Conservation (phyloP, 1,140 invertebrate genomes). For the Saccostrea echinata region DNA sequence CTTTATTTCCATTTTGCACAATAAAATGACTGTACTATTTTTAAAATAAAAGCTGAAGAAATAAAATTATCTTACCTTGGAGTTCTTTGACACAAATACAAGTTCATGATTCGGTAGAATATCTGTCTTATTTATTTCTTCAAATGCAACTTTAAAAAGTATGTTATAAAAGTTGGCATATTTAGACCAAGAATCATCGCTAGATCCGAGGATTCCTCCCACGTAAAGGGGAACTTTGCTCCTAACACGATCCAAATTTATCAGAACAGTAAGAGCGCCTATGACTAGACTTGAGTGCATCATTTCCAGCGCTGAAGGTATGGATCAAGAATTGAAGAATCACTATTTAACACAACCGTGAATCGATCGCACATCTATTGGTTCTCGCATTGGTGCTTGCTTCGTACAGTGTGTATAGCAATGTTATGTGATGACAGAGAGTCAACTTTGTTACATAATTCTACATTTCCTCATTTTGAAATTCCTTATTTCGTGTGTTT, state of each 20-base stretch:
- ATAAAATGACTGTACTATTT: too few species aligned
- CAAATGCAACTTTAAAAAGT: slow-evolving; percentile 19
- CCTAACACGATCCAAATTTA: not conserved
- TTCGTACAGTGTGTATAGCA: not conserved
- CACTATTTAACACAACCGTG: not conserved
- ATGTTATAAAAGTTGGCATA: slow-evolving; percentile 23
- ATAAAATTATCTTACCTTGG: not conserved
- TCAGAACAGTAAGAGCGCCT: not conserved
- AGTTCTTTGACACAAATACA: not conserved
- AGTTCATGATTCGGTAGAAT: slow-evolving; percentile 15
- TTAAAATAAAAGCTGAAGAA: not conserved
- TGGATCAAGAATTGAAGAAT: not conserved
- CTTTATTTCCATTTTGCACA: too few species aligned
- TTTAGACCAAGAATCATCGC: not conserved
- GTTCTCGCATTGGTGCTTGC: not conserved
- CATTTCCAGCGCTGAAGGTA: not conserved
- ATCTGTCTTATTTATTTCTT: not conserved
- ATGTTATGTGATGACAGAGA: not conserved
- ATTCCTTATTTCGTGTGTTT: too few species aligned
- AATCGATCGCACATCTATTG: not conserved
- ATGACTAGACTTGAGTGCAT: not conserved
- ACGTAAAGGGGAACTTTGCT: not conserved
- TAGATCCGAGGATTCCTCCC: not conserved
- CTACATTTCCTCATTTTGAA: too few species aligned
- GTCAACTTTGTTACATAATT: too few species aligned